Evolutionary conservation across 2,888 invertebrate genomes (phyloP), one percentile per base, ranked within the genome.

Genomic region (Philereme transversata): DNA sequence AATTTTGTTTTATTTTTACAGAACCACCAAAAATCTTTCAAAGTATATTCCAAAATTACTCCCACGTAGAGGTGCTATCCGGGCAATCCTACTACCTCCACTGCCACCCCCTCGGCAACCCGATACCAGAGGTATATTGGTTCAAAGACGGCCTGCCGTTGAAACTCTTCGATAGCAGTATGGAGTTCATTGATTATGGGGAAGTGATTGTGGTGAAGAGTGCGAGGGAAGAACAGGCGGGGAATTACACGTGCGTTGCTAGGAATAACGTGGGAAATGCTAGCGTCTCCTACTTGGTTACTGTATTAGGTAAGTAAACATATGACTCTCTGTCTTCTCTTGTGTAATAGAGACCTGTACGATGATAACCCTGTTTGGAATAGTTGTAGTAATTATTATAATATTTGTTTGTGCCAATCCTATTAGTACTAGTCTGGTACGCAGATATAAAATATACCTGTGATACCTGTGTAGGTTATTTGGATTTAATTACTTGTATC

Each of bases 61-160:
- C 78, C 49, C 70, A 68, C 4, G 35, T 92, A 4, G 88, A 89
- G 74, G 86, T 90, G 0, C 60, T 93, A 35, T 85, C 87, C 0
- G 91, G 90, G 0, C 87, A 92, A 65, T 78, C 90, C 0, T 85
- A 91, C 67, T 88, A 84, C 53, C 71, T 94, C 6, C 86, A 87
- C 59, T 95, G 95, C 73, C 92, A 93, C 57, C 94, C 94, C 0
- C 86, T 87, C 46, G 95, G 95, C 0, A 92, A 93, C 69, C 95
- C 95, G 0, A 53, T 78, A 4, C 95, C 95, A 0, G 81, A 87
- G 44, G 88, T 95, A 33, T 90, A 91, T 64, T 96, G 95, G 95
- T 93, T 93, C 71, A 94, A 93, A 72, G 93, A 93, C 44, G 88
- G 80, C 1, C 57, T 83, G 0, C 88, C 86, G 0, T 63, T 93